Percentiles rank a stretch among this genome's conserved stretches.
phyloP scores from a whole-genome alignment of 2,113 vertebrate genomes.

The Callopanchax toddi region DNA sequence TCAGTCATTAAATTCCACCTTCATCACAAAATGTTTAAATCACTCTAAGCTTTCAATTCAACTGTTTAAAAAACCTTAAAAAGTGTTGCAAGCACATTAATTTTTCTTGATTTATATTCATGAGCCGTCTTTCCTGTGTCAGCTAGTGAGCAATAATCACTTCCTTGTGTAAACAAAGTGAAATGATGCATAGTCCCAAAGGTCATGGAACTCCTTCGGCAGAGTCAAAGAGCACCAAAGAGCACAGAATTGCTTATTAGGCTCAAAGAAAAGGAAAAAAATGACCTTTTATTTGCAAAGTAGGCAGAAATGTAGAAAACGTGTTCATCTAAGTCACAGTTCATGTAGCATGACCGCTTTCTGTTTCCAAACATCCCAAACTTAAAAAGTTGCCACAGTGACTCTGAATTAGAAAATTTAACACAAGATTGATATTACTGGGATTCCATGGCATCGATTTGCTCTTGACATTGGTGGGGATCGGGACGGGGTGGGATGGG shows the following conservation, averaged over 20 bases:
- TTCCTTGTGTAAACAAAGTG: slow-evolving; percentile 60
- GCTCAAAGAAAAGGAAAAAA: not conserved
- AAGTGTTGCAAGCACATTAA: slow-evolving; percentile 23
- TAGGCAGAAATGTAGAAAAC: not conserved
- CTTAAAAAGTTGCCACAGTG: not conserved
- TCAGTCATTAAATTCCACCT: no score
- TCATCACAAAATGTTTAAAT: not conserved
- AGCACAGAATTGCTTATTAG: slow-evolving; percentile 14
- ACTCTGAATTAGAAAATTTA: not conserved
- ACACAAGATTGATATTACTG: not conserved
- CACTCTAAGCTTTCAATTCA: not conserved
- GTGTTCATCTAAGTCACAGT: not conserved
- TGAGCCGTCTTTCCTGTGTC: slow-evolving; percentile 42
- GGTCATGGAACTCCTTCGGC: slow-evolving; percentile 49
- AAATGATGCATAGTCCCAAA: slow-evolving; percentile 47
- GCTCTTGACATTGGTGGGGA: no score
- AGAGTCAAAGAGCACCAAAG: slow-evolving; percentile 21
- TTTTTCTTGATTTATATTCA: slow-evolving; percentile 40
- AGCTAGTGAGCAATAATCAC: slow-evolving; percentile 52
- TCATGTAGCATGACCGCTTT: not conserved
- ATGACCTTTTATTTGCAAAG: not conserved
- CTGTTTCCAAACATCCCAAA: no score
- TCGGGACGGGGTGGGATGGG: no score
- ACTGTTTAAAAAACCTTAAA: not conserved
- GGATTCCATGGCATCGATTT: no score